Conservation (phyloP, 2,113 vertebrate species). For the Leucoraja erinaceus region DNA sequence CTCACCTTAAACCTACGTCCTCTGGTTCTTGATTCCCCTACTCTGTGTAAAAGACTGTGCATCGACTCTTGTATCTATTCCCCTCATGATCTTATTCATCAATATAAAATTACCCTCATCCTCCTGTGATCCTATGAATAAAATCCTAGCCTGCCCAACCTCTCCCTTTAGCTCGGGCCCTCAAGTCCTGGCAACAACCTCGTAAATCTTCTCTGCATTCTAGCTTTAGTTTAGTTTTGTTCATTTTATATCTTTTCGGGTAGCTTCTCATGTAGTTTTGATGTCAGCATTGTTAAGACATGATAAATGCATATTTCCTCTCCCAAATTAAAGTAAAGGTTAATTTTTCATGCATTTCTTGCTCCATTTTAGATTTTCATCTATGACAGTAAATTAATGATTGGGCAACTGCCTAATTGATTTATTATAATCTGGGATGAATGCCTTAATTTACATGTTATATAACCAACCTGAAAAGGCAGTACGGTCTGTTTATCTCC, state of each 20-base stretch:
- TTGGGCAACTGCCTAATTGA: not conserved
- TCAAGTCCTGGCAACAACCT: no score
- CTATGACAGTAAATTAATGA: not conserved
- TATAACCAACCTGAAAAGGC: not conserved
- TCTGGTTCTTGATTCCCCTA: no score
- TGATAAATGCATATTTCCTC: no score
- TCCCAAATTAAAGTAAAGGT: not conserved
- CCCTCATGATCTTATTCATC: no score
- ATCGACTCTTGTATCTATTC: no score
- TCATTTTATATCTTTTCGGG: not conserved
- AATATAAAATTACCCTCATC: no score
- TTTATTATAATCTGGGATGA: not conserved
- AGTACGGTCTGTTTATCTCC: not conserved
- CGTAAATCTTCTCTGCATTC: no score
- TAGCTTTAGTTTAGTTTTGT: not conserved
- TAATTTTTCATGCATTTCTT: not conserved
- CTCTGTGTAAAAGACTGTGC: no score
- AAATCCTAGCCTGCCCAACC: no score
- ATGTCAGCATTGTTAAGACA: not conserved
- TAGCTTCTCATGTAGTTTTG: not conserved
- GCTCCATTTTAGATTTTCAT: not conserved
- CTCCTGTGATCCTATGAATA: no score
- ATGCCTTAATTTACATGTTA: not conserved
- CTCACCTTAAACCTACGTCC: no score
- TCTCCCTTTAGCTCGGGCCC: no score